A percentile compares a stretch with the other conserved stretches of the same genome.
Conservation (phyloP, 2,797 vertebrate species). For the Ispidina lecontei region DNA sequence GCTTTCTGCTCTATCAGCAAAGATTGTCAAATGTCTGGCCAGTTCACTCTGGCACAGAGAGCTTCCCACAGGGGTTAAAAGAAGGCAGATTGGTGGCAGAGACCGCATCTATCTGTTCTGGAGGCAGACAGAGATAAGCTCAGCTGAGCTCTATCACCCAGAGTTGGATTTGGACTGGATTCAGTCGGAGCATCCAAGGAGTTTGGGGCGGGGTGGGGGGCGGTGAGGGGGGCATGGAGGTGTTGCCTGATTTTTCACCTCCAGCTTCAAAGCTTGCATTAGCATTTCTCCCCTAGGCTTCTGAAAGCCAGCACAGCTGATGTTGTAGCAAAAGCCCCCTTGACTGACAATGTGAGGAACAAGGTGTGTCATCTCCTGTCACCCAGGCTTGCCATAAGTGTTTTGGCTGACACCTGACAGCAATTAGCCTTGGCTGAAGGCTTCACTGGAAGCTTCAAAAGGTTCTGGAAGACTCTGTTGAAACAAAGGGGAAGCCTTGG, state of each 20-base stretch:
- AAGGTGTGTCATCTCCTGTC: conserved; percentile 44
- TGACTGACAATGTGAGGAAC: conserved; percentile 38
- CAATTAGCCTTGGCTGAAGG: conserved; percentile 55
- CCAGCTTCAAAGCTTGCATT: conserved; percentile 55
- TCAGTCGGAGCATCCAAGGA: not conserved
- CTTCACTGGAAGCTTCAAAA: conserved; percentile 55
- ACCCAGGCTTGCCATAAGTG: not conserved
- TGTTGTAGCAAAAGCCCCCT: not conserved
- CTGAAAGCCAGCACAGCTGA: not conserved
- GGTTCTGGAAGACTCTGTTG: not conserved
- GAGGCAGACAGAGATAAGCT: not conserved
- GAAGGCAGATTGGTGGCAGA: not conserved
- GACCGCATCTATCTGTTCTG: not conserved
- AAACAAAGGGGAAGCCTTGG: not conserved
- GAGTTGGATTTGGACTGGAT: not conserved
- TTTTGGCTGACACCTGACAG: conserved; percentile 46
- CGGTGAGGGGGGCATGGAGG: too few relatives aligned
- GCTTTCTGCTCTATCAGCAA: not conserved
- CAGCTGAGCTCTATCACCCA: not conserved
- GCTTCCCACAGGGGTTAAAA: not conserved
- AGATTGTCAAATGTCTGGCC: not conserved
- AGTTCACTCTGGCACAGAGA: not conserved
- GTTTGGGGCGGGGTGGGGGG: not conserved
- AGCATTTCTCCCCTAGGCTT: conserved; percentile 39
- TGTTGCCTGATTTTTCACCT: conserved; percentile 8